Evolutionary conservation across 2,797 vertebrate species (phyloP), one percentile per base, ranked within the genome.

Genomic region (Myiotriccus ornatus): DNA sequence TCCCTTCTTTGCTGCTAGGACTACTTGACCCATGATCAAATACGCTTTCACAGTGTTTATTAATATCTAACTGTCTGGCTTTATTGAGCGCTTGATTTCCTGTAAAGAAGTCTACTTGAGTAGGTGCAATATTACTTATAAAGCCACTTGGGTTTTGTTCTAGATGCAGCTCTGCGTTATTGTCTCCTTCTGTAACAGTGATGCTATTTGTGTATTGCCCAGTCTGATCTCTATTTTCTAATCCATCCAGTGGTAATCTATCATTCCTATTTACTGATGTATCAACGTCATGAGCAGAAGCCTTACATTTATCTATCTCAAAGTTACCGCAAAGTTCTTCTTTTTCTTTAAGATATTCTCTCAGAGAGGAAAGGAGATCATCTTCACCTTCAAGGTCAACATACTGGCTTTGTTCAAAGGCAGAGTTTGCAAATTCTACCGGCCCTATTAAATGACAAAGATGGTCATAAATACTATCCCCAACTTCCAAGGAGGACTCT

Each of bases 341-440:
- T 97, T 98, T 98, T 92, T 98, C 98, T 84, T 98, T 98, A 98
- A 99, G 98, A 97, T 99, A 99, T 96, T 99, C 98, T 98, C 98
- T 99, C 95, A 99, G 98, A 78, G 98, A 99, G 71, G 98, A 98
- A 97, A 99, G 98, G 93, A 99, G 98, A 95, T 99, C 99, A 90
- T 99, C 99, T 97, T 98, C 98, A 85, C 96, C 97, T 97, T 98
- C 98, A 97, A 98, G 98, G 96, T 99, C 98, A 97, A 98, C 97
- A 90, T 98, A 98, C 47, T 98, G 97, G 95, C 96, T 97, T 93
- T 99, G 98, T 97, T 98, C 98, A 96, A 97, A 97, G 91, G 97
- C 97, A 98, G 97, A 98, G 97, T 88, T 98, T 98, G 97, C 97
- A 97, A 95, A 97, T 97, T 98, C 98, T 98, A 98, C 97, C 47